Conservation (phyloP, 2,797 vertebrate species). For the Cetoscarus ocellatus region DNA sequence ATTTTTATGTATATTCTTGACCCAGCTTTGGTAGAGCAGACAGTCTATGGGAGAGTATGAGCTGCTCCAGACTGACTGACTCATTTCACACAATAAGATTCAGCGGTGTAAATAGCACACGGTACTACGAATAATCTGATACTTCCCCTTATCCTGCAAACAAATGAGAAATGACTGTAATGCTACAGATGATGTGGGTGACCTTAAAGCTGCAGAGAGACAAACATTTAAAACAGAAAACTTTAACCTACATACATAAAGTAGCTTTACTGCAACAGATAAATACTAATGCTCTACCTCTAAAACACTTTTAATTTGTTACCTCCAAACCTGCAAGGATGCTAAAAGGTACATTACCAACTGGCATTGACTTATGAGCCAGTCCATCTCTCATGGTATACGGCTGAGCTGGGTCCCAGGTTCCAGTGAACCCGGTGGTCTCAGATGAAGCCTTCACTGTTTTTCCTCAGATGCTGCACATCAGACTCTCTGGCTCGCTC, state of each 20-base stretch:
- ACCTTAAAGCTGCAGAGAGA: conserved; percentile 13
- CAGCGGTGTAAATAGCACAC: conserved; percentile 37
- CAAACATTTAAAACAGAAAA: conserved; percentile 2
- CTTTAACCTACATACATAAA: neutral
- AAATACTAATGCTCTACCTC: conserved; percentile 6
- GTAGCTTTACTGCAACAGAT: neutral
- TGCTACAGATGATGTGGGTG: conserved; percentile 5
- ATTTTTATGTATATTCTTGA: neutral
- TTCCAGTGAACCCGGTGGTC: conserved; percentile 76
- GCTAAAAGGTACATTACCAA: conserved; percentile 81
- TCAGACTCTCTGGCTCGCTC: conserved; percentile 48
- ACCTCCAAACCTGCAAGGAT: conserved; percentile 17
- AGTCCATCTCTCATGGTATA: conserved; percentile 87
- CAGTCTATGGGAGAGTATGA: conserved; percentile 18
- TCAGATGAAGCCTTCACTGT: conserved; percentile 55
- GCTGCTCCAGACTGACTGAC: conserved; percentile 50
- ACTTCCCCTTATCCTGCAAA: conserved; percentile 49
- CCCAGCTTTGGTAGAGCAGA: conserved; percentile 2
- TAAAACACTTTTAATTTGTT: neutral
- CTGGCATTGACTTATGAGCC: conserved; percentile 77
- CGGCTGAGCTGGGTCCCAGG: conserved; percentile 70
- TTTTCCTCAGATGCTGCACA: conserved; percentile 56
- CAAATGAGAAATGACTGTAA: conserved; percentile 5
- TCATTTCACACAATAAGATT: conserved; percentile 63
- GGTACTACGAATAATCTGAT: conserved; percentile 36